Evolutionary conservation across 2,113 vertebrate species (phyloP).

Genomic region (Proteles cristata): DNA sequence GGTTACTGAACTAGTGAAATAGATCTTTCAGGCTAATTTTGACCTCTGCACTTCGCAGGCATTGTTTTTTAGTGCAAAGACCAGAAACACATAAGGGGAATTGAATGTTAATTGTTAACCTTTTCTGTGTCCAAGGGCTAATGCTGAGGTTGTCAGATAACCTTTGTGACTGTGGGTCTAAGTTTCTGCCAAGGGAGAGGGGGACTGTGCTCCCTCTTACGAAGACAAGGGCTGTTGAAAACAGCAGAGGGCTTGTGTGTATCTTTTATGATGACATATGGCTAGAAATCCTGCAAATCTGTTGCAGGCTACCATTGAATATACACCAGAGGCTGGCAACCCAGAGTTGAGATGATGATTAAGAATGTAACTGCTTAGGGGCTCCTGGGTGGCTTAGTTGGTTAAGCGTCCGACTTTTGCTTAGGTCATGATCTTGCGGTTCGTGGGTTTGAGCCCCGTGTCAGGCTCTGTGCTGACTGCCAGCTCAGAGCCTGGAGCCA

Average conservation of each 20-base stretch:
- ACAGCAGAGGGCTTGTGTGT: not conserved
- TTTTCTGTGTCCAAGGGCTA: not conserved
- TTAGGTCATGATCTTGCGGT: no score
- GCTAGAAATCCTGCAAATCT: not conserved
- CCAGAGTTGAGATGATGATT: not conserved
- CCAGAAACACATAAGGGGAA: not conserved
- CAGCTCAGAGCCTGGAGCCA: no score
- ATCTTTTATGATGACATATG: not conserved
- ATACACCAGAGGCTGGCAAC: not conserved
- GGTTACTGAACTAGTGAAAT: not conserved
- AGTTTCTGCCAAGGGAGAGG: not conserved
- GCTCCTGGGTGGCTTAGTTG: no score
- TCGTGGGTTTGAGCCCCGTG: no score
- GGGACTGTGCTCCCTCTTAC: not conserved
- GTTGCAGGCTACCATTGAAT: not conserved
- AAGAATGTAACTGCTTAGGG: not conserved
- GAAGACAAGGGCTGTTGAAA: not conserved
- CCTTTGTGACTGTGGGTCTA: not conserved
- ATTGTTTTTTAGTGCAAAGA: not conserved
- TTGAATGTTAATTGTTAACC: not conserved
- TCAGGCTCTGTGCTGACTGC: no score
- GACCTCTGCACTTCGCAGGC: not conserved
- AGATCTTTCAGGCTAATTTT: not conserved
- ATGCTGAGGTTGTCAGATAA: not conserved
- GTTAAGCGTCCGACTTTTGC: no score